Conservation (phyloP, 2,888 invertebrate genomes). For the Trisateles emortualis region DNA sequence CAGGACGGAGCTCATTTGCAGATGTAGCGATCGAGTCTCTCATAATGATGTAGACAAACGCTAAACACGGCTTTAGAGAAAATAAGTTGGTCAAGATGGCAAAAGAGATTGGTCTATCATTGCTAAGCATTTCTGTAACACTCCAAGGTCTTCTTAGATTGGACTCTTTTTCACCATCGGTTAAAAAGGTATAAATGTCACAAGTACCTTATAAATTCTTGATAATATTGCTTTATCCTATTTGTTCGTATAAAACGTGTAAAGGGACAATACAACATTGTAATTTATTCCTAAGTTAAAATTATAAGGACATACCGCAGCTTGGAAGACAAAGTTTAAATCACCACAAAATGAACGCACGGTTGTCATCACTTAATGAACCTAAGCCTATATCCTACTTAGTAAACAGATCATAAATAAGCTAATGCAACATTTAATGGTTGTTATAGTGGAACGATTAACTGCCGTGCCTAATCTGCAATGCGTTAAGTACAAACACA, state of each 20-base stretch:
- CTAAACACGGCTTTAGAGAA: no score
- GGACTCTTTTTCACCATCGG: no score
- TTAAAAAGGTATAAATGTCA: no score
- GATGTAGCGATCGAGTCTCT: no score
- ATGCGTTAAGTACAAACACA: slow-evolving; percentile 66
- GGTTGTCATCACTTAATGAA: slow-evolving; percentile 4
- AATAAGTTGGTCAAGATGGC: no score
- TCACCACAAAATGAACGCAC: neutral
- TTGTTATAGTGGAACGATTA: slow-evolving; percentile 60
- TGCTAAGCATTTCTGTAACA: no score
- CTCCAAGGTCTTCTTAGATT: no score
- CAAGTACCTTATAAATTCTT: no score
- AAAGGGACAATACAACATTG: neutral
- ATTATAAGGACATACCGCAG: neutral
- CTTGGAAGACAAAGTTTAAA: neutral
- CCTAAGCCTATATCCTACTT: slow-evolving; percentile 17
- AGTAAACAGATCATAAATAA: slow-evolving; percentile 47
- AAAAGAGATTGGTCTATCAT: no score
- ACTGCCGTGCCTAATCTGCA: slow-evolving; percentile 68
- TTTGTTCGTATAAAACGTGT: neutral
- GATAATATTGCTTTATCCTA: no score
- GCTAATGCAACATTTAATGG: slow-evolving; percentile 51
- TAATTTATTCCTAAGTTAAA: neutral
- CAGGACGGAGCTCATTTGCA: no score
- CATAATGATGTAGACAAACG: no score